Evolutionary conservation across 30 jellyfish, hydroid and myxozoan species (phyloP), one percentile per base, ranked within the genome.

Genomic region (Hydractinia echinata): DNA sequence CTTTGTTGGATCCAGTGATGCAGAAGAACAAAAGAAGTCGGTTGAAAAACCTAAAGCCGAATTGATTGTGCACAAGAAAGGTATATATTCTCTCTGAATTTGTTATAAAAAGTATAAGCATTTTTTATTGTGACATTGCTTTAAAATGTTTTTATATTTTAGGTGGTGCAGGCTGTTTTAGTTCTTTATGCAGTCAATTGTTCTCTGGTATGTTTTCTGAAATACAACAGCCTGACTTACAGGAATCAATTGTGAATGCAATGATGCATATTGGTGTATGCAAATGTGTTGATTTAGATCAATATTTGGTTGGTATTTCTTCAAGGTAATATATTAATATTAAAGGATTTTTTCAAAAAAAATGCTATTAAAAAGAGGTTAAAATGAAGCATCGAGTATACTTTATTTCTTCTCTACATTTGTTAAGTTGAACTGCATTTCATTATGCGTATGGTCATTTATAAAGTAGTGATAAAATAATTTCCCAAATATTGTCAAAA

Each of bases 251-350:
- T 6, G 7, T 86, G 21, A 84, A 77, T 39, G 61, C 82, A 5
- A 66, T 87, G 54, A 30, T 61, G 13, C 91, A 82, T 13, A 69
- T 78, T 77, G 96, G 96, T 20, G 55, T 83, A 3, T 87, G 96
- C 80, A 10, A 76, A n/a, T 87, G 96, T 71, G 70, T 74, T 60
- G 89, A 81, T 49, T 66, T 51, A 49, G 96, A 87, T 76, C 91
- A 82, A 54, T 82, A 77, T 44, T 72, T 81, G 11, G 13, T 77
- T 18, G 86, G 73, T 4, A 67, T 87, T 61, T 82, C 80, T 15
- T 56, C 70, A 44, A 74, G 88, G 95, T 86, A 51, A 11, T 54
- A 68, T 13, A n/a, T 21, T n/a, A 76, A n/a, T n/a, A n/a, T 58
- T 58, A 13, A 11, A 18, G 19, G 19, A 18, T 58, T 11, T 13